These are phyloP conservation scores for Callimico goeldii DNA, from an alignment of 2,797 vertebrate species.

Conservation along the genomic window DNA sequence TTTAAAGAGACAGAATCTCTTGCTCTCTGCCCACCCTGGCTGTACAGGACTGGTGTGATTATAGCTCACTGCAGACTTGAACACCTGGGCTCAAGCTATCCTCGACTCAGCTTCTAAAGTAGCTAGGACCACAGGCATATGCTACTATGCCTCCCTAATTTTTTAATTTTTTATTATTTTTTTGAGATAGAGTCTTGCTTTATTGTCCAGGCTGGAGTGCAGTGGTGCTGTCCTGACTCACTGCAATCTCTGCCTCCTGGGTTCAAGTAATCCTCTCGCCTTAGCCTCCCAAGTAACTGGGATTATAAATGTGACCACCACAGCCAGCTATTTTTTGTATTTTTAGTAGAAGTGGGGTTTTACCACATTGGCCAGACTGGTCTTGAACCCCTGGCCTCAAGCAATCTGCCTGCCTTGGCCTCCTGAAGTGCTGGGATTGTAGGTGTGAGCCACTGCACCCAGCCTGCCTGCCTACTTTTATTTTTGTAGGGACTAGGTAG, in stretches of 20 bases:
- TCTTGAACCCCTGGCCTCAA: background rate
- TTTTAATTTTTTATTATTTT: background rate
- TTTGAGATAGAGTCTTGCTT: background rate
- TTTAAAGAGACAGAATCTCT: no score
- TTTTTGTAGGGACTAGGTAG: background rate
- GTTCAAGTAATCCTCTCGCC: background rate
- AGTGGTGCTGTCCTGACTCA: background rate
- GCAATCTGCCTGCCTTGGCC: background rate
- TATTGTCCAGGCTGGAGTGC: background rate
- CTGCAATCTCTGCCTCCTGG: background rate
- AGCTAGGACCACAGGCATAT: background rate
- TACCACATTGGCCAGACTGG: background rate
- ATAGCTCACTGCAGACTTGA: background rate
- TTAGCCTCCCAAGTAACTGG: background rate
- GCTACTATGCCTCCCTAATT: background rate
- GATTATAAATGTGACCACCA: background rate
- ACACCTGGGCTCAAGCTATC: background rate
- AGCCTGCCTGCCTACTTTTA: background rate
- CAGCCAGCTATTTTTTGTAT: background rate
- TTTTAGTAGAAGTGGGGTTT: background rate
- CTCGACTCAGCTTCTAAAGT: background rate
- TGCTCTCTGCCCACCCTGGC: no score
- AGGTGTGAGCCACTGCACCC: background rate
- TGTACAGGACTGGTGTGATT: background rate
- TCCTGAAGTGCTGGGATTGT: background rate